phyloP scores from a whole-genome alignment of 2,888 invertebrate species.

The Dasypogon diadema region DNA sequence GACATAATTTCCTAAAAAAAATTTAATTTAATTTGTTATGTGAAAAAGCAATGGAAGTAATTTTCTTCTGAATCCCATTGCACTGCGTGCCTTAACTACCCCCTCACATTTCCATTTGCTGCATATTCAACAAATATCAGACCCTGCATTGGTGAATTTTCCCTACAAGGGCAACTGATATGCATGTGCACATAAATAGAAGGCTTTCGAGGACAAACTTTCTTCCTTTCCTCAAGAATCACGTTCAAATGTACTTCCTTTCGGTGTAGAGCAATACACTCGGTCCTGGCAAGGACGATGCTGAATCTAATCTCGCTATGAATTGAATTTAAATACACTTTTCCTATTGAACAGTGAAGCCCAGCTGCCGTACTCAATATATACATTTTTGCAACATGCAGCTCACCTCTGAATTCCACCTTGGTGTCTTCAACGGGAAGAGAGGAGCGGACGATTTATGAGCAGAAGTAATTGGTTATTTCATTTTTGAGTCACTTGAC shows the following conservation, averaged over 20 bases:
- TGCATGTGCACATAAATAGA: neutral
- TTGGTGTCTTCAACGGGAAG: too few relatives aligned
- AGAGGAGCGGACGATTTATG: too few relatives aligned
- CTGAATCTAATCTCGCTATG: neutral
- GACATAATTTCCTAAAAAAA: neutral
- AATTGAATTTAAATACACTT: conserved; percentile 5
- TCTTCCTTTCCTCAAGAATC: neutral
- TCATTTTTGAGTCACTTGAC: too few relatives aligned
- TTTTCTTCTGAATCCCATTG: neutral
- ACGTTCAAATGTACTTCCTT: neutral
- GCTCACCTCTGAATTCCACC: too few relatives aligned
- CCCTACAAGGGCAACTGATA: neutral
- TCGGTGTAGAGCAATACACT: neutral
- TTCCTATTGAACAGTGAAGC: neutral
- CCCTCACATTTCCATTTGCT: neutral
- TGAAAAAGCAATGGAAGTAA: neutral
- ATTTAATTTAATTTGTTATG: neutral
- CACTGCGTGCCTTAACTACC: neutral
- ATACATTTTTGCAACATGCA: too few relatives aligned
- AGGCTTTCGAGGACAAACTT: neutral
- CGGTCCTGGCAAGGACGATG: neutral
- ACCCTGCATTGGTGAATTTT: neutral
- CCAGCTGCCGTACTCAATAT: too few relatives aligned
- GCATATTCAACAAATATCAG: neutral
- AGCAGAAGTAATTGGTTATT: too few relatives aligned